A percentile compares a stretch with the other conserved stretches of the same genome.
Conservation (phyloP, 2,888 invertebrate species). For the Cryptophagus acutangulus region DNA sequence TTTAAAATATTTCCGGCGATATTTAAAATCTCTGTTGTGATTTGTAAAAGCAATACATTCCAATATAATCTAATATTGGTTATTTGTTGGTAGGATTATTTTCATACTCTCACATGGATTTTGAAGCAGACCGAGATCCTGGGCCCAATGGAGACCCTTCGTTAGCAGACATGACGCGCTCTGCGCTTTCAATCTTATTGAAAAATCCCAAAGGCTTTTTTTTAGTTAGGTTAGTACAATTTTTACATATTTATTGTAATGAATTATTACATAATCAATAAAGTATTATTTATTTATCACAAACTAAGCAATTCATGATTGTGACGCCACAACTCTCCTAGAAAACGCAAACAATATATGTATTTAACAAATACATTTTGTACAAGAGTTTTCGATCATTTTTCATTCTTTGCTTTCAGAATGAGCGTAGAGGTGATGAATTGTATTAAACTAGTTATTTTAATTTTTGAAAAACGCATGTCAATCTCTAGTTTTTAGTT, state of each 20-base stretch:
- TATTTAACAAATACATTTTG: not conserved
- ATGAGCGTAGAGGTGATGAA: no score
- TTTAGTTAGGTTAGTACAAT: conserved; percentile 58
- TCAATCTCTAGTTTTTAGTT: no score
- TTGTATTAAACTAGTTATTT: no score
- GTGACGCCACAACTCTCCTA: no score
- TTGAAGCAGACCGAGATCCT: conserved; percentile 67
- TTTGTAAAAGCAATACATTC: no score
- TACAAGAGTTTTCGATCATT: no score
- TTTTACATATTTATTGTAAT: no score
- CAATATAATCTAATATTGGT: conserved; percentile 17
- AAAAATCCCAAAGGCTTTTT: conserved; percentile 73
- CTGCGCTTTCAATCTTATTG: conserved; percentile 63
- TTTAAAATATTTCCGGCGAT: no score
- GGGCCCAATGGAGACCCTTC: conserved; percentile 67
- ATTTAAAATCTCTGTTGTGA: no score
- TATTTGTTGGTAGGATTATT: conserved; percentile 57
- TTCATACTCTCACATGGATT: conserved; percentile 75
- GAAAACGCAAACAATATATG: no score
- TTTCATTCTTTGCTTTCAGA: no score
- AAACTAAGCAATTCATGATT: not conserved
- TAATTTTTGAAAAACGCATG: no score
- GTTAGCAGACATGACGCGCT: conserved; percentile 70
- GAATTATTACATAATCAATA: not conserved
- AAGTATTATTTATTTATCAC: not conserved